These are phyloP conservation scores for Oreochromis niloticus DNA, from an alignment of 2,113 vertebrate genomes.

Conservation along the genomic window DNA sequence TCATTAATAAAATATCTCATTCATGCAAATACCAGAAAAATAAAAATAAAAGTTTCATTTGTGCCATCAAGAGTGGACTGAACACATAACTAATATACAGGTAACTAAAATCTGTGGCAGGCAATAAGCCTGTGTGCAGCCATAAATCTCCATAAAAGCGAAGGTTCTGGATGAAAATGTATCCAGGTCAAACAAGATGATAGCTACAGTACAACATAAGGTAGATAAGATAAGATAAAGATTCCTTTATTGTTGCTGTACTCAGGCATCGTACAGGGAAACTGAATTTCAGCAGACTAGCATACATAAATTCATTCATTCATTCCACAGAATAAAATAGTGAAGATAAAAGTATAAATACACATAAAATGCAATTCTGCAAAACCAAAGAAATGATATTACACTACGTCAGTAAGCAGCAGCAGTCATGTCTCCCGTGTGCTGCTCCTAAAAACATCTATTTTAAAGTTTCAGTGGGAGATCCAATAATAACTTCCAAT, in stretches of 20 bases:
- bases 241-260: background rate
- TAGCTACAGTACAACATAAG: background rate
- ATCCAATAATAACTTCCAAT: background rate
- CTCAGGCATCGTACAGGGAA: background rate
- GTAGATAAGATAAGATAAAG: background rate
- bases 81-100: background rate
- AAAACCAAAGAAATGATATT: background rate
- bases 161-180: background rate
- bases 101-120: background rate
- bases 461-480: background rate
- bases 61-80: background rate
- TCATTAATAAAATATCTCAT: background rate
- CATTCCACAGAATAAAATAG: background rate
- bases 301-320: background rate
- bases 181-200: background rate
- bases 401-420: fast-evolving
- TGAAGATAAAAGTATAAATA: background rate
- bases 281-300: background rate
- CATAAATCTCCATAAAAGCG: background rate
- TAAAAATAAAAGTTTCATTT: background rate
- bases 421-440: background rate
- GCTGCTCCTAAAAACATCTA: background rate
- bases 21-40: background rate
- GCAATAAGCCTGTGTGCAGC: background rate
- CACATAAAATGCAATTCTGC: background rate